These are phyloP conservation scores for Herminia tarsipennalis DNA, from an alignment of 2,888 invertebrate species.

Conservation along the genomic window DNA sequence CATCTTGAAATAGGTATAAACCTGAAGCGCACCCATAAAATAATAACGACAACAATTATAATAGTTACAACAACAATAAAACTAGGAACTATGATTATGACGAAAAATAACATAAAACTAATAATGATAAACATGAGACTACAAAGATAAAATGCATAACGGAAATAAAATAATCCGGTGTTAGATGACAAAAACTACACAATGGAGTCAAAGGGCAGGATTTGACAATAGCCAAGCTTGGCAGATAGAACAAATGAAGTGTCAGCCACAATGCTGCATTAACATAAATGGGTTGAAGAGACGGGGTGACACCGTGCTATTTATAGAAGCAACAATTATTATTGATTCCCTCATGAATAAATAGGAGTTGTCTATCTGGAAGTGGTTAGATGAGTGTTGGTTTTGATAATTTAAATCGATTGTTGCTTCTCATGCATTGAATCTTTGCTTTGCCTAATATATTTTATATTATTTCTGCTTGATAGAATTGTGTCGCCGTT, in stretches of 20 bases:
- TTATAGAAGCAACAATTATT: conserved; percentile 55
- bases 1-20: conserved; percentile 25
- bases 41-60: conserved; percentile 21
- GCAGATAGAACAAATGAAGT: conserved; percentile 80
- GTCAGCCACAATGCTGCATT: conserved; percentile 79
- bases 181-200: conserved; percentile 80
- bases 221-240: conserved; percentile 72
- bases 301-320: conserved; percentile 53
- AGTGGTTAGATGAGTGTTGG: conserved; percentile 23
- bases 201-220: conserved; percentile 82
- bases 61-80: conserved; percentile 16
- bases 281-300: conserved; percentile 72
- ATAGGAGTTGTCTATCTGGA: conserved; percentile 39
- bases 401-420: conserved; percentile 8
- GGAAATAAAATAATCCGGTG: conserved; percentile 83
- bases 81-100: conserved; percentile 11
- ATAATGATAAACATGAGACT: conserved; percentile 65
- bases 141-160: conserved; percentile 73
- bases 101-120: conserved; percentile 42
- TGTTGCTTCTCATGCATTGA: neutral
- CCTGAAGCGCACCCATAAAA: conserved; percentile 17
- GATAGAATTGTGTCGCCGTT: no score
- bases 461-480: neutral
- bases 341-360: conserved; percentile 59
- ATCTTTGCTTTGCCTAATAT: neutral